A percentile compares a stretch with the other conserved stretches of the same genome.
Conservation (phyloP, 1,140 invertebrate genomes). For the Drosophila equinoxialis region DNA sequence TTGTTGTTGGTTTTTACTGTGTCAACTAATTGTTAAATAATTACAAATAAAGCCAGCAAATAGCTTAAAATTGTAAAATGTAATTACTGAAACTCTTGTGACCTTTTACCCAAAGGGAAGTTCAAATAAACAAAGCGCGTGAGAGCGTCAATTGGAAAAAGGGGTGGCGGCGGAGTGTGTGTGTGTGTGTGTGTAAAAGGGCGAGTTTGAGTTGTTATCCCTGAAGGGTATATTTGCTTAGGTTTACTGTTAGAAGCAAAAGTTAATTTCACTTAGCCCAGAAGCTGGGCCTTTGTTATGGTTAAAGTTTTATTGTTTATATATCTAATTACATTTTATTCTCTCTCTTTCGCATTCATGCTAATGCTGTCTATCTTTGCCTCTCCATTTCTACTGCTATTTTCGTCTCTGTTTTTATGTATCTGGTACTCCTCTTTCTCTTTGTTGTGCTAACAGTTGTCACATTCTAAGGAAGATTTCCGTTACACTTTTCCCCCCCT, state of each 20-base stretch:
- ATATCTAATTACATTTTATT: slow-evolving; percentile 55
- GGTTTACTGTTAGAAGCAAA: slow-evolving; percentile 18
- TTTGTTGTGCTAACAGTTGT: slow-evolving; percentile 6
- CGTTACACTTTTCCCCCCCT: slow-evolving; percentile 32
- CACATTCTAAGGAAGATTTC: slow-evolving; percentile 37
- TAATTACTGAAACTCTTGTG: slow-evolving; percentile 5
- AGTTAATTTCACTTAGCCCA: slow-evolving; percentile 6
- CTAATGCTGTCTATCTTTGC: not conserved
- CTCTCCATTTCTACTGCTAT: not conserved
- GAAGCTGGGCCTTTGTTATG: slow-evolving; percentile 28
- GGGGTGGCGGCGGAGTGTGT: not conserved
- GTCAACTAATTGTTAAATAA: slow-evolving; percentile 36
- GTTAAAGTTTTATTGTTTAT: slow-evolving; percentile 64
- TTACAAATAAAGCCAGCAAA: slow-evolving; percentile 21
- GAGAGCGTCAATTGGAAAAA: not conserved
- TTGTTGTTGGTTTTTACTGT: slow-evolving; percentile 2
- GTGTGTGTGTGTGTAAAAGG: not conserved
- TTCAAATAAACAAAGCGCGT: not conserved
- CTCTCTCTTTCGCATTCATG: slow-evolving; percentile 16
- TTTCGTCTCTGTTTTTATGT: not conserved
- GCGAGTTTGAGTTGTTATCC: not conserved
- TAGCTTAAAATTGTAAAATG: slow-evolving; percentile 10
- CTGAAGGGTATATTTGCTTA: slow-evolving; percentile 32
- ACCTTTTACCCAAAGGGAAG: slow-evolving; percentile 4
- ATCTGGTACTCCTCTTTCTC: not conserved